Base-by-base conservation (phyloP, 2,113 vertebrate species). In the Atlantisia rogersi region DNA sequence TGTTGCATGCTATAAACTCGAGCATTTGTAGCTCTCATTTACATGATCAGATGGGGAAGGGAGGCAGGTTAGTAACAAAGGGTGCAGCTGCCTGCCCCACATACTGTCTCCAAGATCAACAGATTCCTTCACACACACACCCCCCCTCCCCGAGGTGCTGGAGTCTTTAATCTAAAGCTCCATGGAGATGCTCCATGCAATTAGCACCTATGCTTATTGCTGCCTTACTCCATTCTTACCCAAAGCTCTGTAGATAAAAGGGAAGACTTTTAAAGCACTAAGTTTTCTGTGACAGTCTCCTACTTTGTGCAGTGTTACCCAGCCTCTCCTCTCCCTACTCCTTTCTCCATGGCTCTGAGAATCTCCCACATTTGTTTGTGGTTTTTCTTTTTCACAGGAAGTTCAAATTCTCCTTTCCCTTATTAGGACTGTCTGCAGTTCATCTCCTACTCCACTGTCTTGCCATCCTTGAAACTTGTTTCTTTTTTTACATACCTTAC, bases 231-330 rank as follows among this genome's bases (percentile, higher is more conserved):
- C 90, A 3, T 79, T 63, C 94, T 70, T 92, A 32, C 90, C 82
- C 94, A 71, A 69, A 95, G 95, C 89, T 92, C 79, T 84, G 35
- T 25, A 88, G 93, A 96, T 86, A 92, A 96, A 94, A 96, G 93
- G 32, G 67, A 68, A 95, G 89, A 37, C 85, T 91, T 92, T 82
- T 44, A 52, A 93, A 94, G 82, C 91, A 87, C 87, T 1, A 5
- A 86, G n/a, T 52, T 83, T 81, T 82, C 90, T 58, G 39, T 2
- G 79, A 79, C 93, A 90, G 44, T 75, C 93, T 73, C 90, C 87
- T 92, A 28, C 78, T 82, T 55, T 2, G 15, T 44, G 76, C 55
- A 73, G 75, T 35, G 69, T 79, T 86, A 37, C 68, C 26, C 56
- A 10, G 2, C 92, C 92, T 85, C 74, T 75, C 56, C 55, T 82